phyloP scores from a whole-genome alignment of 2,797 vertebrate species.

The Helicolenus hilgendorfi region DNA sequence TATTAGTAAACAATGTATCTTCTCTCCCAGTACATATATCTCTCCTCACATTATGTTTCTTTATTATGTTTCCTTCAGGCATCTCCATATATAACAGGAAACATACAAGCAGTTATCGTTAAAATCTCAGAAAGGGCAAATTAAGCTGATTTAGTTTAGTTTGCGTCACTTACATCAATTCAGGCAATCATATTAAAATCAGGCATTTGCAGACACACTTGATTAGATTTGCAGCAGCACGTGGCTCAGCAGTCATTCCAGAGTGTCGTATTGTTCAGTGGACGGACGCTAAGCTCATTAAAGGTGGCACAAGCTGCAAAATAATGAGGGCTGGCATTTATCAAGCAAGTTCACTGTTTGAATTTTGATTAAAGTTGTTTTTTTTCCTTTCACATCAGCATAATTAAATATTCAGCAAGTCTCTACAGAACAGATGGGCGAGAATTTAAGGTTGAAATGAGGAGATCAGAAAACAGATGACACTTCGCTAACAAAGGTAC shows the following conservation, averaged over 20 bases:
- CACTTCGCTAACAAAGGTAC: not conserved
- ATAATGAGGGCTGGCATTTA: conserved; percentile 75
- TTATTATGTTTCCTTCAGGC: not conserved
- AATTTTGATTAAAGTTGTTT: conserved; percentile 48
- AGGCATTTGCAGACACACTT: conserved; percentile 51
- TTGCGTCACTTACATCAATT: conserved; percentile 50
- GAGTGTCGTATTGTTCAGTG: conserved; percentile 42
- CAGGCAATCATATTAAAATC: conserved; percentile 64
- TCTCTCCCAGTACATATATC: not conserved
- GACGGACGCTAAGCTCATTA: conserved; percentile 59
- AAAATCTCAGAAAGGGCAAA: conserved; percentile 40
- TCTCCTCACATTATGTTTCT: not conserved
- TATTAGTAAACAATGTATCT: not conserved
- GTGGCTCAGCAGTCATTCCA: conserved; percentile 40
- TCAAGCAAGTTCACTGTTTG: conserved; percentile 47
- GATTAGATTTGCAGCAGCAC: conserved; percentile 66
- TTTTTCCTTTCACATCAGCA: not conserved
- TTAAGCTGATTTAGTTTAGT: conserved; percentile 51
- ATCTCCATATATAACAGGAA: not conserved
- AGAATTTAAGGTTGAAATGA: not conserved
- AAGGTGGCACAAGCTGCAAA: conserved; percentile 43
- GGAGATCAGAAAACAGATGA: not conserved
- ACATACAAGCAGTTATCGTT: conserved; percentile 10
- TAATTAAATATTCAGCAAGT: conserved; percentile 16
- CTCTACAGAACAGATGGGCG: not conserved